Percentiles rank a stretch among this genome's conserved stretches.
phyloP scores from a whole-genome alignment of 2,797 vertebrate species.

The Agapornis canus region DNA sequence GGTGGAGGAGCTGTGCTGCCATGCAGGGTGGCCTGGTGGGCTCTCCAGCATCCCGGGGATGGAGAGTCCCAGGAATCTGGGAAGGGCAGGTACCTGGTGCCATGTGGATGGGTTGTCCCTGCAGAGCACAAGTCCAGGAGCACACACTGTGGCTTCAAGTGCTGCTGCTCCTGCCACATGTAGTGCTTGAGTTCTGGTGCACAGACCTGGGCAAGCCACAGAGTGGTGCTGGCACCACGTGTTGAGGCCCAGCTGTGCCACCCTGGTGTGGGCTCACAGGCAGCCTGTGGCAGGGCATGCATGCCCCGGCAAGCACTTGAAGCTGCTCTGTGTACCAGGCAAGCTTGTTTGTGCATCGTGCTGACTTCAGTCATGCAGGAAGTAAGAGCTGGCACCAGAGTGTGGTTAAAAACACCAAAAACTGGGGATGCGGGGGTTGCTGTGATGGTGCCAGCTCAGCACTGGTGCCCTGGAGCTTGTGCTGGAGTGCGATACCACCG shows the following conservation, averaged over 20 bases:
- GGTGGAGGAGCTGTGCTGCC: background rate
- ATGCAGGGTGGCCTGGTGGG: background rate
- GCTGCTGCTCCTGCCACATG: background rate
- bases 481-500: fast-evolving
- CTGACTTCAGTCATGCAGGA: fast-evolving
- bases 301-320: background rate
- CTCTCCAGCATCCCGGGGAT: background rate
- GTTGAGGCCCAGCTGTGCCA: background rate
- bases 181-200: background rate
- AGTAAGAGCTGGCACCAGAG: background rate
- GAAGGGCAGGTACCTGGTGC: background rate
- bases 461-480: background rate
- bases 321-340: fast-evolving
- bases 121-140: fast-evolving
- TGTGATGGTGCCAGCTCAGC: fast-evolving
- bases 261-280: background rate
- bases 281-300: background rate
- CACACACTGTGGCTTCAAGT: fast-evolving
- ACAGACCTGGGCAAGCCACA: background rate
- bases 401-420: background rate
- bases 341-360: background rate
- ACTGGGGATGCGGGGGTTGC: fast-evolving
- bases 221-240: background rate
- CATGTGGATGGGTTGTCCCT: background rate
- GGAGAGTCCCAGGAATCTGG: background rate